These are phyloP conservation scores for Rhyacophila brunnea DNA, from an alignment of 1,140 invertebrate species.

Conservation along the genomic window DNA sequence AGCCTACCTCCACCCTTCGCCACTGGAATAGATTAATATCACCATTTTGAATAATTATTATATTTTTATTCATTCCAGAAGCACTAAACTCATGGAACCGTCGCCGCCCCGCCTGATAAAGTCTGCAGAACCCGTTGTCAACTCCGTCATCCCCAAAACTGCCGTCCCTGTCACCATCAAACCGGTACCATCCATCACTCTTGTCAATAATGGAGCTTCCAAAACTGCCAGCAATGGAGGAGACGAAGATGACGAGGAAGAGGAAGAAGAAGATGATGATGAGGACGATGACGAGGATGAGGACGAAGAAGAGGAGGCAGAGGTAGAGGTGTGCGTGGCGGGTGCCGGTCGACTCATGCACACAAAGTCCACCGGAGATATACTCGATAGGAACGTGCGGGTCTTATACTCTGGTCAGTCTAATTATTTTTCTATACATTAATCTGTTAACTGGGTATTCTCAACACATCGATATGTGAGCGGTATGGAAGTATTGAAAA, in stretches of 20 bases:
- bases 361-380: slow-evolving; percentile 49
- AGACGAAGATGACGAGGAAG: slow-evolving; percentile 33
- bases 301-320: slow-evolving; percentile 20
- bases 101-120: slow-evolving; percentile 5
- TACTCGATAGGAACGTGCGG: slow-evolving; percentile 40
- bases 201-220: no score
- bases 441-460: no score
- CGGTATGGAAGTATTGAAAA: no score
- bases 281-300: slow-evolving; percentile 29
- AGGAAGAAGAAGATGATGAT: slow-evolving; percentile 21
- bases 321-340: slow-evolving; percentile 38
- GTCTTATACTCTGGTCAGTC: not conserved
- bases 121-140: not conserved
- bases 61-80: slow-evolving; percentile 7
- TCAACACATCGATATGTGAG: no score
- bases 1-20: no score
- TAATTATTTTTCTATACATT: not conserved
- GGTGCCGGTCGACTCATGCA: slow-evolving; percentile 40
- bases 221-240: not conserved
- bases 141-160: not conserved
- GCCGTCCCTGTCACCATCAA: not conserved
- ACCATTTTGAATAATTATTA: no score
- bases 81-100: slow-evolving; percentile 3
- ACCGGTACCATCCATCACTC: no score
- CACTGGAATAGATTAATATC: no score